Conservation (phyloP, 2,888 invertebrate genomes). For the Lasioglossum vierecki region DNA sequence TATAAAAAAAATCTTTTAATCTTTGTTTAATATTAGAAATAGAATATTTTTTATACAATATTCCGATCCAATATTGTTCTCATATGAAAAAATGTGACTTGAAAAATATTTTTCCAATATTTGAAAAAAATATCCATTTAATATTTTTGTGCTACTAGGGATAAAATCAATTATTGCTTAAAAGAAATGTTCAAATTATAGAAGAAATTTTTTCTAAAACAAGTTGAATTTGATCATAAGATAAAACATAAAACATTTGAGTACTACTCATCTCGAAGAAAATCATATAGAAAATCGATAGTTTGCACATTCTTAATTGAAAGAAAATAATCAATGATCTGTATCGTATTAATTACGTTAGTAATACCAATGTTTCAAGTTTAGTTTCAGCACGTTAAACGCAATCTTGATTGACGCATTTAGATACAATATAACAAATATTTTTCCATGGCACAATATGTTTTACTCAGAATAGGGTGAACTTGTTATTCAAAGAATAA, state of each 20-base stretch:
- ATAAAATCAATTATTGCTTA: slow-evolving; percentile 11
- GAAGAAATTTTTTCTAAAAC: slow-evolving; percentile 22
- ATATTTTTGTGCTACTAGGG: no score
- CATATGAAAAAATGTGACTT: no score
- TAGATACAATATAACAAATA: slow-evolving; percentile 5
- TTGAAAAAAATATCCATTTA: no score
- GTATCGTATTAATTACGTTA: not conserved
- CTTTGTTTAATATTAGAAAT: no score
- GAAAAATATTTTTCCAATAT: no score
- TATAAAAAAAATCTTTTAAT: no score
- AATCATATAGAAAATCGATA: slow-evolving; percentile 9
- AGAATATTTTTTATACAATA: no score
- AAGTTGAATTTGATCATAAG: slow-evolving; percentile 36
- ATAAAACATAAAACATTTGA: slow-evolving; percentile 13
- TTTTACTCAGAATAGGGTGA: slow-evolving; percentile 17
- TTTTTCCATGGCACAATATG: slow-evolving; percentile 48
- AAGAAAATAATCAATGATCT: slow-evolving; percentile 12
- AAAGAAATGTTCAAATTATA: slow-evolving; percentile 18
- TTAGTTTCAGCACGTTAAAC: slow-evolving; percentile 8
- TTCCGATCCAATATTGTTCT: no score
- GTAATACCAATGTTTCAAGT: slow-evolving; percentile 19
- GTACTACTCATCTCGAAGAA: slow-evolving; percentile 19
- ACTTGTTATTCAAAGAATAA: slow-evolving; percentile 12
- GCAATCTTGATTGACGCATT: not conserved
- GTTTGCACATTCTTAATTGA: slow-evolving; percentile 18